Evolutionary conservation across 2,113 vertebrate species (phyloP).

Genomic region (Beaufortia kweichowensis): DNA sequence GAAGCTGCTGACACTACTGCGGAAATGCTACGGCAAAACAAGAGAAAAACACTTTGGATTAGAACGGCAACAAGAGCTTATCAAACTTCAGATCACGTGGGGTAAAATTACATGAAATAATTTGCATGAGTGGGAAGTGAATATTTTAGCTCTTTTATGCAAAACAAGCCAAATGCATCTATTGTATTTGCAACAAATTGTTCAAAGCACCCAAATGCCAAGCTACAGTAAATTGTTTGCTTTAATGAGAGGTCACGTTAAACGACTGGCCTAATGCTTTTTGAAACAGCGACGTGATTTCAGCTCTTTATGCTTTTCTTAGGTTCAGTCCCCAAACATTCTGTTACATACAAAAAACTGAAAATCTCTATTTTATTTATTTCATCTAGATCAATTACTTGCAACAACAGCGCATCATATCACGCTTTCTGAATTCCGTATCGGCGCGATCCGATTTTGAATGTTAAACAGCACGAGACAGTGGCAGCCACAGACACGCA

Average conservation of each 20-base stretch:
- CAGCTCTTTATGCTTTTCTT: neutral
- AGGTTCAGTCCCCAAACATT: neutral
- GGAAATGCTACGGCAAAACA: neutral
- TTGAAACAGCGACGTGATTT: neutral
- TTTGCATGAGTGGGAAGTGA: slow-evolving; percentile 20
- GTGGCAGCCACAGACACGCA: slow-evolving; percentile 51
- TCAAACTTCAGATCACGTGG: neutral
- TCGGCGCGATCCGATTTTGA: slow-evolving; percentile 3
- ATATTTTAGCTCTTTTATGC: neutral
- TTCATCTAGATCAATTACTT: neutral
- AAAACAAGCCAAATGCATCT: slow-evolving; percentile 24
- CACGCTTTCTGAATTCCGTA: neutral
- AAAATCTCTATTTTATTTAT: neutral
- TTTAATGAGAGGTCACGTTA: slow-evolving; percentile 15
- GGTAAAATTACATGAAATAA: slow-evolving; percentile 1
- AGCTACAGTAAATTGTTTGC: slow-evolving; percentile 2
- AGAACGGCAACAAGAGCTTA: slow-evolving; percentile 2
- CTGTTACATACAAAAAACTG: neutral
- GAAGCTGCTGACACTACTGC: slow-evolving; percentile 15
- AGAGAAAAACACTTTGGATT: slow-evolving; percentile 10
- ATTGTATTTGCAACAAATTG: slow-evolving; percentile 18
- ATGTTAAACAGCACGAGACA: slow-evolving; percentile 49
- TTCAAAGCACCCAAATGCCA: neutral
- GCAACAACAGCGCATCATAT: slow-evolving; percentile 16
- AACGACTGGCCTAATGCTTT: neutral